Conservation (phyloP, 2,797 vertebrate species). For the Oryzias dopingdopingensis region DNA sequence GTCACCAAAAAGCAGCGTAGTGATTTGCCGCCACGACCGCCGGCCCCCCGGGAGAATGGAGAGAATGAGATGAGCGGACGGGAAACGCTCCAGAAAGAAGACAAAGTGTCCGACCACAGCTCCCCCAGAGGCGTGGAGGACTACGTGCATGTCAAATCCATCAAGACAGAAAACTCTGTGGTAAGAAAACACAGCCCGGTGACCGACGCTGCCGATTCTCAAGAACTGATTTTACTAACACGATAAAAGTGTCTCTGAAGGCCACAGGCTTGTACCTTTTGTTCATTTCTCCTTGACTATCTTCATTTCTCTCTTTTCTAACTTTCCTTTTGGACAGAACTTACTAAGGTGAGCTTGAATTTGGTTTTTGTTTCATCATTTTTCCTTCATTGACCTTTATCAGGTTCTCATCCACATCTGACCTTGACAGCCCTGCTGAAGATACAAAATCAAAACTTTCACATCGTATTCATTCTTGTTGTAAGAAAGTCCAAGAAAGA, state of each 20-base stretch:
- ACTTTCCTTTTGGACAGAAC: constrained; percentile 90
- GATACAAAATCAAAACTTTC: no score
- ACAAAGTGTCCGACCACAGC: constrained; percentile 72
- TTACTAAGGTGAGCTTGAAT: constrained; percentile 90
- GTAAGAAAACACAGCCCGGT: constrained; percentile 70
- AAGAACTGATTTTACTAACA: not conserved
- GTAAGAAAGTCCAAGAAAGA: no score
- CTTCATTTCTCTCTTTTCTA: constrained; percentile 62
- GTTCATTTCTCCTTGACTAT: constrained; percentile 45
- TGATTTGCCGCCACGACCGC: constrained; percentile 78
- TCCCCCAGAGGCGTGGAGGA: constrained; percentile 80
- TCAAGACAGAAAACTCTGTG: constrained; percentile 91
- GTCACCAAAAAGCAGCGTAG: constrained; percentile 92
- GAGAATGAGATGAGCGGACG: constrained; percentile 69
- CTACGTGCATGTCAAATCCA: constrained; percentile 83
- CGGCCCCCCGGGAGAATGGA: constrained; percentile 62
- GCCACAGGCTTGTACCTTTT: not conserved
- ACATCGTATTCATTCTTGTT: no score
- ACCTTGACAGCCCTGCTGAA: not conserved
- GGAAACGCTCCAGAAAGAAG: constrained; percentile 66
- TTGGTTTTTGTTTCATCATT: no score
- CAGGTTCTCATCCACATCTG: not conserved
- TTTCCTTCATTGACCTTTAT: no score
- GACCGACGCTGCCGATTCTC: not conserved
- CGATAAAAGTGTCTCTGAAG: not conserved